These are phyloP conservation scores for Acleris literana DNA, from an alignment of 2,888 invertebrate species.

Conservation along the genomic window DNA sequence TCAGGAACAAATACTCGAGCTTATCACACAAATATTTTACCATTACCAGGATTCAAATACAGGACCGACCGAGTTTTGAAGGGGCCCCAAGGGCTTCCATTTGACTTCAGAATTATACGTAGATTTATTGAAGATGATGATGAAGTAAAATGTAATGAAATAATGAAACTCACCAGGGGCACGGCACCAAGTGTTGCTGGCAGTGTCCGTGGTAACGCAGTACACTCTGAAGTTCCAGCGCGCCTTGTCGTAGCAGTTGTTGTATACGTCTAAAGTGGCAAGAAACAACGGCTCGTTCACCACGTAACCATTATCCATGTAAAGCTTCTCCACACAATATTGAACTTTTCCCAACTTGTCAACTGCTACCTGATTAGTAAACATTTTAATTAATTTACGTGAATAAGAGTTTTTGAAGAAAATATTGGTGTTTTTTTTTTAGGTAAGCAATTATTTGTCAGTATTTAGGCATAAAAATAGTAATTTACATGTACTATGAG, in stretches of 20 bases:
- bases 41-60: too few species aligned
- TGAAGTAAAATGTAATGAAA: too few species aligned
- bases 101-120: too few species aligned
- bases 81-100: too few species aligned
- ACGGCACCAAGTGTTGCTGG: constrained; percentile 58
- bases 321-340: constrained; percentile 72
- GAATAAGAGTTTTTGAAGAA: background rate
- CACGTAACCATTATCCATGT: constrained; percentile 74
- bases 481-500: too few species aligned
- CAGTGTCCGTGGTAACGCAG: constrained; percentile 56
- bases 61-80: too few species aligned
- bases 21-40: too few species aligned
- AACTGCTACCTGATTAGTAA: constrained; percentile 50
- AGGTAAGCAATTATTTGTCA: too few species aligned
- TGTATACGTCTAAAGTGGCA: constrained; percentile 40
- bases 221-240: constrained; percentile 55
- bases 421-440: too few species aligned
- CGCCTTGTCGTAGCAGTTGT: constrained; percentile 53
- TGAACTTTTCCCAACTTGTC: constrained; percentile 76
- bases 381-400: background rate
- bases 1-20: too few species aligned
- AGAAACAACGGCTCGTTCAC: constrained; percentile 51
- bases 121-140: too few species aligned
- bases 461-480: too few species aligned
- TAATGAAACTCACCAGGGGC: constrained; percentile 54